These are phyloP conservation scores for Sphecodes monilicornis DNA, from an alignment of 2,888 invertebrate species.

Conservation along the genomic window DNA sequence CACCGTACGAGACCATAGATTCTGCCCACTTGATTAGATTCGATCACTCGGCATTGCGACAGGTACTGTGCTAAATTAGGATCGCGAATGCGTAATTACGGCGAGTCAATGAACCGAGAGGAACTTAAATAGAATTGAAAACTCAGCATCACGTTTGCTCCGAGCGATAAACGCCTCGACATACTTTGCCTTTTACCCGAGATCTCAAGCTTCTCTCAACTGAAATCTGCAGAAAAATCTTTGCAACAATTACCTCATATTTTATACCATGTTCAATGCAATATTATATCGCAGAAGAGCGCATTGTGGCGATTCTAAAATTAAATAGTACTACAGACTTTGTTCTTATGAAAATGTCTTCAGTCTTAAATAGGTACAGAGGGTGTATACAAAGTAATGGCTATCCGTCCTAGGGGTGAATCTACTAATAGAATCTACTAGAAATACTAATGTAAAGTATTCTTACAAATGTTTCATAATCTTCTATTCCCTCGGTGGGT, in stretches of 20 bases:
- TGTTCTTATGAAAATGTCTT: neutral
- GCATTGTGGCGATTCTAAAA: neutral
- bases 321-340: neutral
- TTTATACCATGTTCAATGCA: neutral
- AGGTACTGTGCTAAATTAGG: slow-evolving; percentile 59
- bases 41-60: slow-evolving; percentile 53
- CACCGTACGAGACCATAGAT: slow-evolving; percentile 52
- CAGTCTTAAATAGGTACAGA: too few species aligned
- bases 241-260: neutral
- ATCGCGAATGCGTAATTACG: slow-evolving; percentile 30
- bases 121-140: slow-evolving; percentile 20
- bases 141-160: neutral
- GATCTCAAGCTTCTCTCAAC: neutral
- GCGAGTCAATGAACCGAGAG: slow-evolving; percentile 25
- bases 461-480: too few species aligned
- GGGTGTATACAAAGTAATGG: too few species aligned
- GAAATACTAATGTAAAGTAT: too few species aligned
- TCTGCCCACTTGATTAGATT: slow-evolving; percentile 65
- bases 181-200: neutral
- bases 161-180: neutral
- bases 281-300: neutral
- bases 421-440: too few species aligned
- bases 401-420: too few species aligned
- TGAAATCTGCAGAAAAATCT: neutral
- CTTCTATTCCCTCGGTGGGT: too few species aligned